These are phyloP conservation scores for Myathropa florea DNA, from an alignment of 2,888 invertebrate species.

Conservation along the genomic window DNA sequence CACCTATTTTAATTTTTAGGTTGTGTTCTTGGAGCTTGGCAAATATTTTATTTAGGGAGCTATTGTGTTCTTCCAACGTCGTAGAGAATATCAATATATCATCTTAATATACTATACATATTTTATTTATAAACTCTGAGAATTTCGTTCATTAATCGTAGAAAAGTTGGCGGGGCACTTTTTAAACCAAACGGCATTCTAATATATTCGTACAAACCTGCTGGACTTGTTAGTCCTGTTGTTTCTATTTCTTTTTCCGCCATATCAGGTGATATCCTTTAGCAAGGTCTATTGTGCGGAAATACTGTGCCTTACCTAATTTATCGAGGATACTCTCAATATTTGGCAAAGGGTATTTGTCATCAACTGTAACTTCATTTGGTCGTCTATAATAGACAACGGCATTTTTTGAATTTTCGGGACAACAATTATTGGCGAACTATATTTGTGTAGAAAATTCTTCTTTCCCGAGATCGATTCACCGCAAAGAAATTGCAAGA, in stretches of 20 bases:
- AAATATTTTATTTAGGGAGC: too few relatives aligned
- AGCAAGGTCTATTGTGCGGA: neutral
- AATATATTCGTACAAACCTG: neutral
- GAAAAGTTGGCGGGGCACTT: neutral
- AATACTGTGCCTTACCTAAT: too few relatives aligned
- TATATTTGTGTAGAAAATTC: too few relatives aligned
- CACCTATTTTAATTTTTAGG: too few relatives aligned
- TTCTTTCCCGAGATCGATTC: too few relatives aligned
- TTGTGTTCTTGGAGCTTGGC: too few relatives aligned
- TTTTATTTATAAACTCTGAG: neutral
- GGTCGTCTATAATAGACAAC: too few relatives aligned
- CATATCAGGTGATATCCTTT: neutral
- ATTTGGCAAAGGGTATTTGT: neutral
- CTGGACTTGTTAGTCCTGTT: neutral
- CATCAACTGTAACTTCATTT: neutral
- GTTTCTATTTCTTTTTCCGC: neutral
- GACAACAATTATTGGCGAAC: too few relatives aligned
- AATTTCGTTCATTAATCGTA: neutral
- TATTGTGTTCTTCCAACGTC: too few relatives aligned
- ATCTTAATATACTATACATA: neutral
- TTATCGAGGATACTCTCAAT: too few relatives aligned
- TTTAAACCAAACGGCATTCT: constrained; percentile 7
- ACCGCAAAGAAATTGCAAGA: too few relatives aligned
- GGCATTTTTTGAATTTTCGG: too few relatives aligned
- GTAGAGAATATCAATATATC: neutral